These are phyloP conservation scores for Nannoperca australis DNA, from an alignment of 2,797 vertebrate species.

Conservation along the genomic window DNA sequence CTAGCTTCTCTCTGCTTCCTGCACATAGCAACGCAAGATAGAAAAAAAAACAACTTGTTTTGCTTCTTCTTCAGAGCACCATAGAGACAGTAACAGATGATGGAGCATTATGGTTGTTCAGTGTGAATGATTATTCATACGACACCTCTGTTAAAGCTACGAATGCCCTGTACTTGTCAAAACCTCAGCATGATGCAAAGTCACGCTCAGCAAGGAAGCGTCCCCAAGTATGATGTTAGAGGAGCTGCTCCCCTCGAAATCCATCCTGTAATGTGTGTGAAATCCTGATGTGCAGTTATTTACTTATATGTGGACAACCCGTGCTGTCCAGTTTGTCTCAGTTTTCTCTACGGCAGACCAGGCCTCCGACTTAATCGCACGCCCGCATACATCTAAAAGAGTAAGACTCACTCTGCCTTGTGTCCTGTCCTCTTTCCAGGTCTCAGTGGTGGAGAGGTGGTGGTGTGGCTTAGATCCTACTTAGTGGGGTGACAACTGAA, in stretches of 20 bases:
- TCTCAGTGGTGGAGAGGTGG: too few species aligned
- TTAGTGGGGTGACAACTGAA: too few species aligned
- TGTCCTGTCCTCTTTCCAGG: too few species aligned
- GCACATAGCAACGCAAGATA: not conserved
- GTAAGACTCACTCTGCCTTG: too few species aligned
- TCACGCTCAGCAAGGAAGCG: constrained; percentile 16
- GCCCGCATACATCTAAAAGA: too few species aligned
- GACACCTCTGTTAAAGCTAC: constrained; percentile 56
- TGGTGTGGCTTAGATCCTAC: too few species aligned
- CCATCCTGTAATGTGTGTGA: constrained; percentile 10
- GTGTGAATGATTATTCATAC: constrained; percentile 60
- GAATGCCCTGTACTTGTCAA: constrained; percentile 72
- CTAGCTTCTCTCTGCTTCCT: not conserved
- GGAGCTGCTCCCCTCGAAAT: constrained; percentile 19
- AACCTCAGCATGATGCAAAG: constrained; percentile 58
- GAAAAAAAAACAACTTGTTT: constrained; percentile 9
- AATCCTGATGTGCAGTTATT: constrained; percentile 4
- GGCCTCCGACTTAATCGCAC: too few species aligned
- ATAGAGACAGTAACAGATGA: constrained; percentile 44
- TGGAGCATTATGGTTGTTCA: constrained; percentile 35
- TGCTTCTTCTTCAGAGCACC: constrained; percentile 35
- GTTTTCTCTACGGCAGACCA: too few species aligned
- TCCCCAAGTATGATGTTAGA: constrained; percentile 1
- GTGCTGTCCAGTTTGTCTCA: too few species aligned
- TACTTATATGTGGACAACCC: too few species aligned